Evolutionary conservation across 2,888 invertebrate genomes (phyloP).

Genomic region (Zaprionus bogoriensis): DNA sequence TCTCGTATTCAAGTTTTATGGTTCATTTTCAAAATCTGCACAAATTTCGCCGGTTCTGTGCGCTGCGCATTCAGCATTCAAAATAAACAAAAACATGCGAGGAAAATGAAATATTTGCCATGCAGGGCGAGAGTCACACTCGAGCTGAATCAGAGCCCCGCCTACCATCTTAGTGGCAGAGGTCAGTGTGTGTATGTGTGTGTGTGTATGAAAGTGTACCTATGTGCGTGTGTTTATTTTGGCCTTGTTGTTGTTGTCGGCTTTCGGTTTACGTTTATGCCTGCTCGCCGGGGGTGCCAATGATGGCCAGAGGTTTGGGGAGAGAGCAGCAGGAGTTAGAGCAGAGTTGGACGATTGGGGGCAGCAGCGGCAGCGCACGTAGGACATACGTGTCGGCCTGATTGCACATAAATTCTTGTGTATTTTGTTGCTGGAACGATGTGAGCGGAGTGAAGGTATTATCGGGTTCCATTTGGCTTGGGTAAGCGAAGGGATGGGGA

Average conservation of each 20-base stretch:
- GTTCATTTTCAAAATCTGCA: constrained; percentile 36
- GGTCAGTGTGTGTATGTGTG: constrained; percentile 43
- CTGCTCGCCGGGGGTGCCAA: constrained; percentile 40
- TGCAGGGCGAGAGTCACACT: constrained; percentile 23
- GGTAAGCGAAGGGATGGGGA: not conserved
- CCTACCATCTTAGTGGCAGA: constrained; percentile 54
- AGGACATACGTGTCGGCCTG: constrained; percentile 71
- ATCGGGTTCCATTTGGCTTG: too few relatives aligned
- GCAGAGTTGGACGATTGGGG: too few relatives aligned
- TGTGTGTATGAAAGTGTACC: not conserved
- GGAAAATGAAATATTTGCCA: constrained; percentile 61
- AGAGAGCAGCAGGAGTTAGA: not conserved
- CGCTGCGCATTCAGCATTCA: constrained; percentile 35
- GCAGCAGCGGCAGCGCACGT: constrained; percentile 43
- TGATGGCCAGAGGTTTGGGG: constrained; percentile 42
- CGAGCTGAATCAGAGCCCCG: not conserved
- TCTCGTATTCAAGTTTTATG: constrained; percentile 21
- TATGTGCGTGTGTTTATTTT: constrained; percentile 33
- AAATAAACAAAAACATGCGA: constrained; percentile 59
- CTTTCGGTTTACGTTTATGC: constrained; percentile 45
- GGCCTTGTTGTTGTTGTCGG: constrained; percentile 40
- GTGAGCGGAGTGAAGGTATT: too few relatives aligned
- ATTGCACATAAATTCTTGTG: constrained; percentile 69
- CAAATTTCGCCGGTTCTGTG: constrained; percentile 29
- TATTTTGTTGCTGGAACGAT: constrained; percentile 11